Evolutionary conservation across 2,113 vertebrate genomes (phyloP).

Genomic region (Micronisus gabar): DNA sequence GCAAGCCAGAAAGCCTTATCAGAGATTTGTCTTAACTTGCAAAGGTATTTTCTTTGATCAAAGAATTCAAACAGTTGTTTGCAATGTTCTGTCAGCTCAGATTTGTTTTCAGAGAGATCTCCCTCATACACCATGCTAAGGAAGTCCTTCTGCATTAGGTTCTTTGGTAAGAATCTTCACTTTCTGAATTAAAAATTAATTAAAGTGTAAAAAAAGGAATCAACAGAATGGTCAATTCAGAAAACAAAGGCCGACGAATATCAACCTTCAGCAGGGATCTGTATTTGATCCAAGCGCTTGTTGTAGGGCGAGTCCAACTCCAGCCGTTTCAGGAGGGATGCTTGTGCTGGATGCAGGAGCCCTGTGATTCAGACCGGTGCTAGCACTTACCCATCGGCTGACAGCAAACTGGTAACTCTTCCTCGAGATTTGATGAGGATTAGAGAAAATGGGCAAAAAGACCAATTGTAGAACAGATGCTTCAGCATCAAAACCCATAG

Average conservation of each 20-base stretch:
- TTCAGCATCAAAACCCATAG: background rate
- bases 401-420: background rate
- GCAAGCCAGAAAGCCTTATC: slow-evolving; percentile 22
- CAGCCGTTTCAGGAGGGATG: background rate
- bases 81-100: background rate
- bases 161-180: background rate
- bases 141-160: background rate
- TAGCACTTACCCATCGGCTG: background rate
- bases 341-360: background rate
- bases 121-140: background rate
- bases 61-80: slow-evolving; percentile 21
- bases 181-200: background rate
- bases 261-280: too few species aligned
- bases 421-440: background rate
- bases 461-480: background rate
- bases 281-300: background rate
- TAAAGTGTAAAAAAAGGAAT: background rate
- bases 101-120: background rate
- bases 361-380: fast-evolving
- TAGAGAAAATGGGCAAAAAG: background rate
- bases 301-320: background rate
- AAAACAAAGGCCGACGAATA: background rate
- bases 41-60: slow-evolving; percentile 32
- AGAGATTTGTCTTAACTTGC: slow-evolving; percentile 42
- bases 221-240: background rate